A percentile compares a stretch with the other conserved stretches of the same genome.
phyloP scores from a whole-genome alignment of 2,113 vertebrate species.

The Diadophis punctatus region DNA sequence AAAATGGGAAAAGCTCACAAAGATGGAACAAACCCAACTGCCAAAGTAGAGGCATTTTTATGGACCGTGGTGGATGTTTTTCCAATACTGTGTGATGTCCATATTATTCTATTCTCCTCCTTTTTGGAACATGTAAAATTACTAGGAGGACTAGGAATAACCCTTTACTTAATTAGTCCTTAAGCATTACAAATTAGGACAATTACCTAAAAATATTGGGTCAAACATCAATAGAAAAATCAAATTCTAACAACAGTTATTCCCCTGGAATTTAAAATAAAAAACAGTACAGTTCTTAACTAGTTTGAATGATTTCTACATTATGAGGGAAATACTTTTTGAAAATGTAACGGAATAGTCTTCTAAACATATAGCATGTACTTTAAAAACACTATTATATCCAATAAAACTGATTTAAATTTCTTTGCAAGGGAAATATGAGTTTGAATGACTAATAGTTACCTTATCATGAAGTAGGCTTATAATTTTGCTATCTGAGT shows the following conservation, averaged over 20 bases:
- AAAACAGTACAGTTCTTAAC: slow-evolving; percentile 4
- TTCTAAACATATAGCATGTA: slow-evolving; percentile 68
- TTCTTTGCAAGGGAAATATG: slow-evolving; percentile 85
- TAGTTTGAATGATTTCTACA: slow-evolving; percentile 15
- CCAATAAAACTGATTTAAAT: slow-evolving; percentile 76
- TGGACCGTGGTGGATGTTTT: background rate
- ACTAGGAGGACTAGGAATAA: background rate
- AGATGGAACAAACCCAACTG: background rate
- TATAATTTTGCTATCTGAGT: slow-evolving; percentile 99
- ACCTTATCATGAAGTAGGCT: slow-evolving; percentile 99
- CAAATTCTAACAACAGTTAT: background rate
- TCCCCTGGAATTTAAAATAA: background rate
- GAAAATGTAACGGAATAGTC: slow-evolving; percentile 35
- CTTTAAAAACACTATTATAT: slow-evolving; percentile 66
- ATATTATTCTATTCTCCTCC: background rate
- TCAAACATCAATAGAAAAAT: slow-evolving; percentile 10
- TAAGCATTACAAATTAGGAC: background rate
- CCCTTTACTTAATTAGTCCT: background rate
- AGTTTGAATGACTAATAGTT: slow-evolving; percentile 99
- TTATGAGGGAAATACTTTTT: background rate
- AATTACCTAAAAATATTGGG: background rate
- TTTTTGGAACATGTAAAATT: background rate
- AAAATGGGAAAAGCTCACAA: background rate
- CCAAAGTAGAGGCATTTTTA: background rate
- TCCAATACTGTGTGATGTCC: background rate